These are phyloP conservation scores for Orthonevra nobilis DNA, from an alignment of 2,888 invertebrate species.

Conservation along the genomic window DNA sequence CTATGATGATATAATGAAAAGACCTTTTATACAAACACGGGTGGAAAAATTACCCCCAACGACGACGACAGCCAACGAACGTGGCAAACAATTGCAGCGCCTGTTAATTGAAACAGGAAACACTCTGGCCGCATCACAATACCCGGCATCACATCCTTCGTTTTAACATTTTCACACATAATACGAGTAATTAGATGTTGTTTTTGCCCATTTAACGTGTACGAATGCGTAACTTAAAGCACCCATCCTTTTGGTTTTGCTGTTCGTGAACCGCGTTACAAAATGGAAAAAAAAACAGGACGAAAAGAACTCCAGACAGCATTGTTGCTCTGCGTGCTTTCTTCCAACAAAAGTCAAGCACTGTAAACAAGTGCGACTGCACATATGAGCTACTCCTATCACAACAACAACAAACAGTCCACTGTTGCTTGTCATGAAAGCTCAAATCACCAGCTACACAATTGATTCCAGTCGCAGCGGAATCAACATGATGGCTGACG, in stretches of 20 bases:
- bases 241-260: slow-evolving; percentile 27
- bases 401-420: slow-evolving; percentile 27
- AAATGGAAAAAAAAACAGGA: slow-evolving; percentile 3
- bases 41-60: slow-evolving; percentile 62
- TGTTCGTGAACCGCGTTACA: slow-evolving; percentile 28
- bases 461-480: slow-evolving; percentile 49
- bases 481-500: slow-evolving; percentile 47
- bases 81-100: slow-evolving; percentile 13
- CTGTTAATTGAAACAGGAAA: slow-evolving; percentile 68
- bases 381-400: too few species aligned
- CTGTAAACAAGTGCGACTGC: slow-evolving; percentile 38
- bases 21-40: slow-evolving; percentile 55
- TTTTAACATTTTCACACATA: slow-evolving; percentile 65
- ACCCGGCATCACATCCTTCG: slow-evolving; percentile 25
- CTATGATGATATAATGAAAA: slow-evolving; percentile 54
- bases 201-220: slow-evolving; percentile 13
- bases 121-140: slow-evolving; percentile 54
- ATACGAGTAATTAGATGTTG: slow-evolving; percentile 67
- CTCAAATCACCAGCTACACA: slow-evolving; percentile 40
- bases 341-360: slow-evolving; percentile 67
- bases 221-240: slow-evolving; percentile 50
- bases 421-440: slow-evolving; percentile 62
- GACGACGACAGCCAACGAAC: too few species aligned
- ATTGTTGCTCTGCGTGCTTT: slow-evolving; percentile 58
- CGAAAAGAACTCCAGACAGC: slow-evolving; percentile 58